Base-by-base conservation (phyloP, 2,888 invertebrate genomes). In the Priocnemis perturbator region DNA sequence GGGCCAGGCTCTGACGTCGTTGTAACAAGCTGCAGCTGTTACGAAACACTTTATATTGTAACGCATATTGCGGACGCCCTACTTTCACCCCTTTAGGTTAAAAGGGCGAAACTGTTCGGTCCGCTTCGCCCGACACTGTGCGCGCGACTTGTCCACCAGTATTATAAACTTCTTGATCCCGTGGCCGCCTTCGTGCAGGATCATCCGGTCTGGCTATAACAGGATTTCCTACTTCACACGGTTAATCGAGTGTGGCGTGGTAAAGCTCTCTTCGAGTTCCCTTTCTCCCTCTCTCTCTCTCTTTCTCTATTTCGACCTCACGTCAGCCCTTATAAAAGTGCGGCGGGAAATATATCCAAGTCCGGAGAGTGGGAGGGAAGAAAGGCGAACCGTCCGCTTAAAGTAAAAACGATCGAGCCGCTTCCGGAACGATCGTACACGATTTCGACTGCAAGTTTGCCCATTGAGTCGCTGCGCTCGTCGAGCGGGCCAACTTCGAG, bases 161-260 rank as follows among this genome's bases (percentile, higher is more conserved):
- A 55, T 55, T 55, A 55, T 21, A 55, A 23, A 55, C 23, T 55
- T 55, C 19, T 55, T 23, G 20, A 26, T 15, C 23, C 55, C 15
- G 55, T 26, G 15, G 2, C 26, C 37, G 20, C 55, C 53, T 53
- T 53, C 21, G 19, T 21, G 20, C 55, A 7, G 23, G 55, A 55
- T 55, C 55, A 55, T 20, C 37, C 23, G 55, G 55, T 55, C 50
- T 55, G 55, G 15, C 55, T 20, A 55, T 55, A 55, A 55, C 20
- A 23, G 55, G 55, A 55, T 55, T 55, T 55, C 26, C 55, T 23
- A 26, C 55, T 20, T 20, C 23, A 23, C 55, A 21, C 23, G 55
- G 55, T 21, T 23, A 55, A 55, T 55, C 55, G 55, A 55, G 23
- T 26, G 55, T 23, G 23, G 15, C 23, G n/a, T 23, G 23, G 26